Evolutionary conservation across 2,113 vertebrate species (phyloP).

Genomic region (Equus przewalskii): DNA sequence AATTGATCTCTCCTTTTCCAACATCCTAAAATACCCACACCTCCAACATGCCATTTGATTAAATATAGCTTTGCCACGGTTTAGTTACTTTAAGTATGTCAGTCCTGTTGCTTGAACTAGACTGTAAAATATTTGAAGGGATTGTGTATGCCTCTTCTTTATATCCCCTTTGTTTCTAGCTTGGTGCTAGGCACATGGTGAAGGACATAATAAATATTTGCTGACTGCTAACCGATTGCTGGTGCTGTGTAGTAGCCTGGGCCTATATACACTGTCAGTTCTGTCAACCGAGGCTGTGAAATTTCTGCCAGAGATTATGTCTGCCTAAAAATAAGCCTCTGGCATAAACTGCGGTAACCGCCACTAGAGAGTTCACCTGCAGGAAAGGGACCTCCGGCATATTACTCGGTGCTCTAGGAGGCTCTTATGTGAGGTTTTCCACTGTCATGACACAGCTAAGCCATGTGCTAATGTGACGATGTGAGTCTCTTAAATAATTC

Average conservation of each 20-base stretch:
- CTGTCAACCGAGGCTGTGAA: constrained; percentile 45
- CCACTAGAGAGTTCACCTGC: constrained; percentile 64
- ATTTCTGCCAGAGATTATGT: constrained; percentile 67
- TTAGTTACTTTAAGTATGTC: constrained; percentile 52
- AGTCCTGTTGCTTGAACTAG: not conserved
- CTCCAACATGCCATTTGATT: not conserved
- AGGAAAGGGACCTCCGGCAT: constrained; percentile 47
- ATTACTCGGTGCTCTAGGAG: constrained; percentile 20
- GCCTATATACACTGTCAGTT: constrained; percentile 14
- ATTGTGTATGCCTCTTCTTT: not conserved
- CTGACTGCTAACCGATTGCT: constrained; percentile 6
- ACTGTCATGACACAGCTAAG: constrained; percentile 56
- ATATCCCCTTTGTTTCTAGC: not conserved
- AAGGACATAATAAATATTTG: constrained; percentile 55
- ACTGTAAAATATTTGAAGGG: not conserved
- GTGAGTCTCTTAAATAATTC: constrained; percentile 58
- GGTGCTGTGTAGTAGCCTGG: not conserved
- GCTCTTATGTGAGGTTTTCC: constrained; percentile 32
- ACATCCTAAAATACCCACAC: constrained; percentile 5
- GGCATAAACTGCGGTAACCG: constrained; percentile 48
- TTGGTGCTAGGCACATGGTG: constrained; percentile 16
- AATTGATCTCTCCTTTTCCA: constrained; percentile 48
- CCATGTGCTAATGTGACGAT: constrained; percentile 56
- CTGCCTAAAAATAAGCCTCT: constrained; percentile 70
- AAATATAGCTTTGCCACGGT: constrained; percentile 31